Base-by-base conservation (phyloP, 2,888 invertebrate species). In the Epistrophella euchroma region DNA sequence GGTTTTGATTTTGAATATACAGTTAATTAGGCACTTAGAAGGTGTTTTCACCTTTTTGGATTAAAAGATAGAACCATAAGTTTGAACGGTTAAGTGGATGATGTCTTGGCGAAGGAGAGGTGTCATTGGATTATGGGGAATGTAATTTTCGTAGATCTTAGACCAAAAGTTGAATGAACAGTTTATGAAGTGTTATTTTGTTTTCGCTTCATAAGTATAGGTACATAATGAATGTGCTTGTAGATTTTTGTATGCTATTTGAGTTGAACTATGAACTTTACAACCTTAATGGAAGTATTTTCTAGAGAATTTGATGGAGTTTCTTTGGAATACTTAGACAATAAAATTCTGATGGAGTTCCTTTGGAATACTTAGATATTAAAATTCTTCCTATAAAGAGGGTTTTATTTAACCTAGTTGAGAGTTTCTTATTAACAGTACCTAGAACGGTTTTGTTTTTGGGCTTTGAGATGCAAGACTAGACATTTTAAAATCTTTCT, bases 11-110 rank as follows among this genome's bases (percentile, higher is more conserved):
- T 55, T 62, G 70, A 55, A 68, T 74, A 19, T 19, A 52, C 72
- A 82, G 70, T 84, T 71, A 79, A 79, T 79, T 84, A 79, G 73
- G 50, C 50, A 55, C 37, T 68, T 58, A 35, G 35, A 56, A 28
- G 60, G 28, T 47, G 55, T 35, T 70, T 78, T 70, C 74, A 70
- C 62, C 68, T 78, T 74, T 74, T 70, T 70, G 17, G 11, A 64
- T 64, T 45, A 47, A 32, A 15, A 47, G 15, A 47, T 66, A 35
- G 47, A 47, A 19, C 7, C 47, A n/a, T 9, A 64, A 66, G 47
- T 43, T 66, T 66, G 66, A 19, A 47, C 47, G 66, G 32, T 47
- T 66, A 66, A 66, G 47, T 47, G 25, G 62, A 35, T 56, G 45
- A 22, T 45, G 55, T 64, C 13, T 43, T 45, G 4, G 28, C n/a